These are phyloP conservation scores for Chaunax sp. DNA, from an alignment of 2,797 vertebrate genomes.

Conservation along the genomic window DNA sequence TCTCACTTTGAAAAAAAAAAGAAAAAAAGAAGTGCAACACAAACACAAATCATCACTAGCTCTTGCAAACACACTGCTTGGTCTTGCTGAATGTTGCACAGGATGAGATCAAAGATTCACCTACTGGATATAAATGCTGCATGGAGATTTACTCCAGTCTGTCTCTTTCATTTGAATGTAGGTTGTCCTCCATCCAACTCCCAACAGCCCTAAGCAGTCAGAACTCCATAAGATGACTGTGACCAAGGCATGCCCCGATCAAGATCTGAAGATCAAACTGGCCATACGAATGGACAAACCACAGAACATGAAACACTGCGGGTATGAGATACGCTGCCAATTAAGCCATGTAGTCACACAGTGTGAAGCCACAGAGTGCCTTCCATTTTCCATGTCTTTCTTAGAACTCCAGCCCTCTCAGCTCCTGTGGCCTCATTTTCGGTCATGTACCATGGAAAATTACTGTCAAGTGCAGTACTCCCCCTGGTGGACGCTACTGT, in stretches of 20 bases:
- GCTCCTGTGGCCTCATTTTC: conserved; percentile 79
- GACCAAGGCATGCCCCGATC: conserved; percentile 98
- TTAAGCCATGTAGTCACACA: not conserved
- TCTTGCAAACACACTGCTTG: conserved; percentile 23
- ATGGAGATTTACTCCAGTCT: conserved; percentile 7
- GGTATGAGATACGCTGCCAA: conserved; percentile 82
- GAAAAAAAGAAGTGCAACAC: conserved; percentile 6
- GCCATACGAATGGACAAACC: conserved; percentile 99
- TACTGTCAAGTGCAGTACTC: conserved; percentile 72
- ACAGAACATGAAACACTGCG: conserved; percentile 99
- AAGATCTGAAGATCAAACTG: conserved; percentile 98
- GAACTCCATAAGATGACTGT: conserved; percentile 99
- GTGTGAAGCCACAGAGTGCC: conserved; percentile 31
- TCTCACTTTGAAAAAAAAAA: conserved; percentile 31
- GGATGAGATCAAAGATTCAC: conserved; percentile 43
- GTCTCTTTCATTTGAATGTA: conserved; percentile 67
- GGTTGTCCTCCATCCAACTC: conserved; percentile 98
- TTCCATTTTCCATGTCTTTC: conserved; percentile 53
- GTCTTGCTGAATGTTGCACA: conserved; percentile 33
- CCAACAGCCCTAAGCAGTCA: conserved; percentile 98
- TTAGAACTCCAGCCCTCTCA: conserved; percentile 57
- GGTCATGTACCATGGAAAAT: conserved; percentile 72
- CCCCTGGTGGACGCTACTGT: conserved; percentile 75
- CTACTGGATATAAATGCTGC: conserved; percentile 9
- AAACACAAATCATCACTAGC: conserved; percentile 40